A percentile compares a stretch with the other conserved stretches of the same genome.
Conservation (phyloP, 2,113 vertebrate species). For the Condylura cristata region DNA sequence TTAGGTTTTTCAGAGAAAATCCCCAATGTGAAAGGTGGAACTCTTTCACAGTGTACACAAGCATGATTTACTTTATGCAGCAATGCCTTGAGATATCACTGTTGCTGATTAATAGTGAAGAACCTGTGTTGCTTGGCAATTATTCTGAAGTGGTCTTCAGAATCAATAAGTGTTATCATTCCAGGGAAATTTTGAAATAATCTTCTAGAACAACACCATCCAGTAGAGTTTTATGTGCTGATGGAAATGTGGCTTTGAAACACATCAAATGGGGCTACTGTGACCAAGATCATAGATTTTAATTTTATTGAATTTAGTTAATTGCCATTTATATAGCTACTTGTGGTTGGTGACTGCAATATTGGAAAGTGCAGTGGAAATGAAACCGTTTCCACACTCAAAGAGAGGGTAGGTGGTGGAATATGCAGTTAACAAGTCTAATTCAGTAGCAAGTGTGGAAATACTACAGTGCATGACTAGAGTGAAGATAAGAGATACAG, state of each 20-base stretch:
- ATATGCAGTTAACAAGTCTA: background rate
- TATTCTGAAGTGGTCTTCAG: background rate
- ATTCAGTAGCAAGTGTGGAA: background rate
- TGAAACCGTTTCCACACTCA: background rate
- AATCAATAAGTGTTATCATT: background rate
- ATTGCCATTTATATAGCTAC: background rate
- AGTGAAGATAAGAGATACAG: background rate
- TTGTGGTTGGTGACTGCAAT: background rate
- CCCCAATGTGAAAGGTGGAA: background rate
- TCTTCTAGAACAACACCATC: background rate
- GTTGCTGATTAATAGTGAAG: background rate
- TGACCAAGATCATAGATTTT: background rate
- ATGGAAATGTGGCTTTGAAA: background rate
- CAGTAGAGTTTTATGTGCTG: background rate
- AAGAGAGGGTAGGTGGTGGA: background rate
- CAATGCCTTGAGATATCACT: background rate
- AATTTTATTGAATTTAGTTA: conserved; percentile 1
- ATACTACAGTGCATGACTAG: background rate
- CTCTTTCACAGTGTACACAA: background rate
- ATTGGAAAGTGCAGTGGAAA: background rate
- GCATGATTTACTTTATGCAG: background rate
- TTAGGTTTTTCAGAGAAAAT: conserved; percentile 19
- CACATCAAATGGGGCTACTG: background rate
- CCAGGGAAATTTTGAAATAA: background rate
- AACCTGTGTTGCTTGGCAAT: background rate